Evolutionary conservation across 2,888 invertebrate genomes (phyloP), one percentile per base, ranked within the genome.

Genomic region (Gymnocheta viridis): DNA sequence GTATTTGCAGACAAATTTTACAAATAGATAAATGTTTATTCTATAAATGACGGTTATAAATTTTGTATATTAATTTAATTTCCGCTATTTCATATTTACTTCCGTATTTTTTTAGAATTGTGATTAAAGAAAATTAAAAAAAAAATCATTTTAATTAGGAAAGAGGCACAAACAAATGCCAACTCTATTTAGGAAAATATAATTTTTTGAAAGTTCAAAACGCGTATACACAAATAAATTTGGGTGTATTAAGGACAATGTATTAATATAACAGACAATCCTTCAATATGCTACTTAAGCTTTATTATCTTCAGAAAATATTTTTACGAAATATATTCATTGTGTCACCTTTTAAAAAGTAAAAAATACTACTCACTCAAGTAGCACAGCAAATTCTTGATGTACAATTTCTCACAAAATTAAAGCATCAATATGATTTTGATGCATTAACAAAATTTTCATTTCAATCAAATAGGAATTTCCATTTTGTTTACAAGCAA

Each of bases 111-210:
- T 27, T 6, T 29, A 41, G 22, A 78, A 24, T 49, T 49, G 44
- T 32, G 41, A 58, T 77, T 58, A 72, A 73, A 72, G 67, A 60
- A 78, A 78, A 78, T 78, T 82, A 56, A 67, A 72, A 60, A 32
- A 56, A 14, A 19, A 12, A 5, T 47, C n/a, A n/a, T 12, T 29
- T 29, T 64, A 27, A 47, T 64, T 64, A 64, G 47, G 6, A 64
- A 64, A 64, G 4, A 41, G 2, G 2, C 10, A 35, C 2, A 0
- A 14, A 58, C 2, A n/a, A n/a, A n/a, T n/a, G n/a, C n/a, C n/a
- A n/a, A n/a, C n/a, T n/a, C n/a, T n/a, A n/a, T n/a, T n/a, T 32
- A 29, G 12, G 12, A 38, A 38, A 38, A 12, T 6, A 38, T 6
- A 10, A 38, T 38, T n/a, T n/a, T n/a, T n/a, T n/a, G n/a, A n/a